phyloP scores from a whole-genome alignment of 2,888 invertebrate genomes.

The Heliconius ismenius region DNA sequence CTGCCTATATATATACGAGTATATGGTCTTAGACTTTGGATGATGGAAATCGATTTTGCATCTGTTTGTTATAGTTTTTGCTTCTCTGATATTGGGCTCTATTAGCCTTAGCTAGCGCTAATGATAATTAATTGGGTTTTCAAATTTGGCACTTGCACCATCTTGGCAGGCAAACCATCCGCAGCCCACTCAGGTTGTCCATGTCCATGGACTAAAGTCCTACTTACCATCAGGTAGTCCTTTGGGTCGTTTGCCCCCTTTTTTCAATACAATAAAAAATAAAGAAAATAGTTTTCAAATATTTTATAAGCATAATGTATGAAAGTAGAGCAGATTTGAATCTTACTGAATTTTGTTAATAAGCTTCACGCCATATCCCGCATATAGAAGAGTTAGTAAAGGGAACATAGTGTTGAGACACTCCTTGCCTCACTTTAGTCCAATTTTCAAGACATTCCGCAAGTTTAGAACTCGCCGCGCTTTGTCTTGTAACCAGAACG shows the following conservation, averaged over 20 bases:
- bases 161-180: too few species aligned
- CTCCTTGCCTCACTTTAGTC: not conserved
- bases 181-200: too few species aligned
- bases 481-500: not conserved
- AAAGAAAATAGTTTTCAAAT: not conserved
- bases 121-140: too few species aligned
- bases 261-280: too few species aligned
- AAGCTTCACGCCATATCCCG: not conserved
- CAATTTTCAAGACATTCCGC: too few species aligned
- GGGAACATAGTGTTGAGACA: not conserved
- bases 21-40: slow-evolving; percentile 9
- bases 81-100: too few species aligned
- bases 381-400: not conserved
- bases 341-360: not conserved
- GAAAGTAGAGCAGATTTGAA: not conserved
- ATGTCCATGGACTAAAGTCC: too few species aligned
- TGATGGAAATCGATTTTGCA: not conserved
- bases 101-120: too few species aligned
- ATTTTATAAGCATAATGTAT: not conserved
- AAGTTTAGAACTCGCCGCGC: not conserved
- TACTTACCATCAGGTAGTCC: too few species aligned
- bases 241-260: too few species aligned
- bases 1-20: not conserved
- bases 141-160: too few species aligned
- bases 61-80: not conserved